These are phyloP conservation scores for Drosophila guanche DNA, from an alignment of 1,140 invertebrate genomes.

Conservation along the genomic window DNA sequence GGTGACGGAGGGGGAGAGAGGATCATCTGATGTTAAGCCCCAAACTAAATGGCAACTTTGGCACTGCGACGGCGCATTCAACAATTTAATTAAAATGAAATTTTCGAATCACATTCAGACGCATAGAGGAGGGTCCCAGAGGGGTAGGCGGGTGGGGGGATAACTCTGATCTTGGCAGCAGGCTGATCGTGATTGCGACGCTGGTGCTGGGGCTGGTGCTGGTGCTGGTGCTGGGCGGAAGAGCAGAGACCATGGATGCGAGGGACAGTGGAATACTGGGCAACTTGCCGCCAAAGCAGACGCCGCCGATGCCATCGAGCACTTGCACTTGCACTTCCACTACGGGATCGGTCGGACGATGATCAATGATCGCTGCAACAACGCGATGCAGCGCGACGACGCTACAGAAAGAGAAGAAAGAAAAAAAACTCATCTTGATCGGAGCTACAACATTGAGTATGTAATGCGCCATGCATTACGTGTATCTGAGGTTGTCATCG, in stretches of 20 bases:
- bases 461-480: constrained; percentile 75
- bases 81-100: constrained; percentile 82
- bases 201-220: neutral
- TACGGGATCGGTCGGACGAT: constrained; percentile 54
- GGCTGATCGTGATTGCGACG: constrained; percentile 55
- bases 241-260: neutral
- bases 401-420: neutral
- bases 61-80: constrained; percentile 63
- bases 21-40: constrained; percentile 1
- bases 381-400: constrained; percentile 29
- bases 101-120: constrained; percentile 71
- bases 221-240: too few relatives aligned
- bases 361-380: constrained; percentile 72
- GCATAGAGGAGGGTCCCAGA: constrained; percentile 6
- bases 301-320: constrained; percentile 24
- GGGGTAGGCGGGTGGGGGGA: neutral
- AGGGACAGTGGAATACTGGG: neutral
- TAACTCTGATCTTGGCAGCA: constrained; percentile 59
- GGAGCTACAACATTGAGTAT: constrained; percentile 17
- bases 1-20: too few relatives aligned
- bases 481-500: constrained; percentile 76
- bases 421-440: constrained; percentile 54
- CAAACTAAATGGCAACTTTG: constrained; percentile 58
- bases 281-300: constrained; percentile 62
- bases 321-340: constrained; percentile 34